phyloP scores from a whole-genome alignment of 2,888 invertebrate genomes.

The Athetis lepigone region DNA sequence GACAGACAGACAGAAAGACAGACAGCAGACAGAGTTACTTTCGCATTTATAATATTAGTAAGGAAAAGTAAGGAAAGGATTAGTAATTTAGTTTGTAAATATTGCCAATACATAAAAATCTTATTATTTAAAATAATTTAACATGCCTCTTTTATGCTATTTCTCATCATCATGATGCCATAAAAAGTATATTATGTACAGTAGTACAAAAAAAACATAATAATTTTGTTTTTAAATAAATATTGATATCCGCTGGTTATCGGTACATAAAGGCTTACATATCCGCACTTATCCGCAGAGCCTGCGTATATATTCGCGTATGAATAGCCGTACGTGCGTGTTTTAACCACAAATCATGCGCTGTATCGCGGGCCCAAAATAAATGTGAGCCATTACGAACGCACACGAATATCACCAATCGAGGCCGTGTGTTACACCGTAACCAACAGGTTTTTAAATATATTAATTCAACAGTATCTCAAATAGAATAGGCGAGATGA shows the following conservation, averaged over 20 bases:
- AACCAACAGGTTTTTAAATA: background rate
- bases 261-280: conserved; percentile 7
- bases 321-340: conserved; percentile 51
- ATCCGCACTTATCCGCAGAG: conserved; percentile 36
- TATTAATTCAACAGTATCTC: too few species aligned
- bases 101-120: too few species aligned
- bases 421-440: conserved; percentile 38
- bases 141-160: too few species aligned
- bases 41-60: too few species aligned
- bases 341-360: conserved; percentile 66
- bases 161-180: conserved; percentile 25
- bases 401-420: conserved; percentile 47
- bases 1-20: too few species aligned
- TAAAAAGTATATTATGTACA: background rate
- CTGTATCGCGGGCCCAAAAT: conserved; percentile 64
- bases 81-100: too few species aligned
- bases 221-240: background rate
- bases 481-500: too few species aligned
- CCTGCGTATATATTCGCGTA: conserved; percentile 37
- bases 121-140: too few species aligned
- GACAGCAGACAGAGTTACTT: too few species aligned
- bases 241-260: background rate
- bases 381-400: conserved; percentile 61
- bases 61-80: too few species aligned
- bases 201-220: background rate